Evolutionary conservation across 1,140 invertebrate genomes (phyloP).

Genomic region (Drosophila guanche): DNA sequence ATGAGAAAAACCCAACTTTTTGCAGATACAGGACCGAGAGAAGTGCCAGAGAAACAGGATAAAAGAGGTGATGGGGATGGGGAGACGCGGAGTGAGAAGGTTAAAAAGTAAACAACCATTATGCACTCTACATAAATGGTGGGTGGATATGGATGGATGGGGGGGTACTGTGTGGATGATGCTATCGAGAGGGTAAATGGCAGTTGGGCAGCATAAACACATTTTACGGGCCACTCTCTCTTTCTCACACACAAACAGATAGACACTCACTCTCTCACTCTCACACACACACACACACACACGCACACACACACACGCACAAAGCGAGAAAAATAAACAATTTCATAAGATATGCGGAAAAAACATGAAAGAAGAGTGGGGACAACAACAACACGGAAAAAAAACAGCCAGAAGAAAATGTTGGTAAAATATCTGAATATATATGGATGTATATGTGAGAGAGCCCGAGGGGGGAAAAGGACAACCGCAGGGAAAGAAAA

Average conservation of each 20-base stretch:
- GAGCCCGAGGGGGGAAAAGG: slow-evolving; percentile 35
- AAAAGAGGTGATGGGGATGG: slow-evolving; percentile 11
- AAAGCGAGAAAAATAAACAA: slow-evolving; percentile 75
- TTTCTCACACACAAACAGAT: slow-evolving; percentile 15
- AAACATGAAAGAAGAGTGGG: slow-evolving; percentile 23
- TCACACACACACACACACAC: slow-evolving; percentile 1
- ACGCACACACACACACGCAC: slow-evolving; percentile 27
- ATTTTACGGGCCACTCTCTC: slow-evolving; percentile 60
- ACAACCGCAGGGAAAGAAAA: slow-evolving; percentile 53
- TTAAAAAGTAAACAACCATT: slow-evolving; percentile 80
- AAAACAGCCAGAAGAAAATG: slow-evolving; percentile 29
- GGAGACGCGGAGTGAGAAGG: slow-evolving; percentile 20
- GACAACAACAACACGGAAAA: slow-evolving; percentile 13
- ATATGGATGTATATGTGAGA: slow-evolving; percentile 32
- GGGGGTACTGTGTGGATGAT: slow-evolving; percentile 7
- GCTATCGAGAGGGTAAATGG: slow-evolving; percentile 63
- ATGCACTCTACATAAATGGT: slow-evolving; percentile 76
- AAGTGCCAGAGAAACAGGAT: not conserved
- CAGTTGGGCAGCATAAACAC: slow-evolving; percentile 75
- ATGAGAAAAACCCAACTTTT: slow-evolving; percentile 37
- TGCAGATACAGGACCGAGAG: slow-evolving; percentile 4
- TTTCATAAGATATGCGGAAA: slow-evolving; percentile 74
- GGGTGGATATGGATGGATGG: slow-evolving; percentile 8
- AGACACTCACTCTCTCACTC: not conserved
- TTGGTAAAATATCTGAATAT: slow-evolving; percentile 74